Percentiles rank a stretch among this genome's conserved stretches.
These are phyloP conservation scores for Eustalomyia histrio DNA, from an alignment of 2,888 invertebrate species.

Conservation along the genomic window DNA sequence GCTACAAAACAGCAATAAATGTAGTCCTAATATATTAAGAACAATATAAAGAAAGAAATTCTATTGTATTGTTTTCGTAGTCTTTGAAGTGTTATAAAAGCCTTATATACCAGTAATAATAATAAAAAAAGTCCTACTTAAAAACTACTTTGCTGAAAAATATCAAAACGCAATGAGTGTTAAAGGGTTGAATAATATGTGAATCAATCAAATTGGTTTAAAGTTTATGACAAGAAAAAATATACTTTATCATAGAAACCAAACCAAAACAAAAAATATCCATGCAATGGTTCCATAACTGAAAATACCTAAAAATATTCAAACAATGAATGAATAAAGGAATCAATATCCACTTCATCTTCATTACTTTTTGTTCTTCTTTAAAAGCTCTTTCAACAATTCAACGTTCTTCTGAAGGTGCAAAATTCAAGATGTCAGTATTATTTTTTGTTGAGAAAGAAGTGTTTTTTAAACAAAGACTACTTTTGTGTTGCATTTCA, in stretches of 20 bases:
- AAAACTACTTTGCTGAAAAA: constrained; percentile 20
- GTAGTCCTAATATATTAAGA: background rate
- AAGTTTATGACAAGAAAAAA: background rate
- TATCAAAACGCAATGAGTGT: background rate
- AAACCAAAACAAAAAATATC: background rate
- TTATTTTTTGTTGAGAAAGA: background rate
- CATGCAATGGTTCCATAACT: background rate
- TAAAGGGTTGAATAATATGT: constrained; percentile 19
- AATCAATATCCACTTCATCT: background rate
- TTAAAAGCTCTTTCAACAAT: background rate
- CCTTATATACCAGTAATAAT: constrained; percentile 6
- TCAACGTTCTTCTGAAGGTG: background rate
- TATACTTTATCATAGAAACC: background rate
- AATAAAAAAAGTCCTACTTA: constrained; percentile 24
- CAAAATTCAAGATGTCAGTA: background rate
- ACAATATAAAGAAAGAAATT: constrained; percentile 2
- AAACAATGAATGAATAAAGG: background rate
- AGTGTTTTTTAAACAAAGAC: background rate
- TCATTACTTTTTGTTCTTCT: background rate
- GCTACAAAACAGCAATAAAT: background rate
- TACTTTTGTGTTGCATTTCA: too few relatives aligned
- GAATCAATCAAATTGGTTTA: background rate
- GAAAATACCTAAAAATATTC: background rate
- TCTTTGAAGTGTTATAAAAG: constrained; percentile 21
- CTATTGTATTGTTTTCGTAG: constrained; percentile 25